Conservation (phyloP, 2,888 invertebrate genomes). For the Bursaphelenchus okinawaensis region DNA sequence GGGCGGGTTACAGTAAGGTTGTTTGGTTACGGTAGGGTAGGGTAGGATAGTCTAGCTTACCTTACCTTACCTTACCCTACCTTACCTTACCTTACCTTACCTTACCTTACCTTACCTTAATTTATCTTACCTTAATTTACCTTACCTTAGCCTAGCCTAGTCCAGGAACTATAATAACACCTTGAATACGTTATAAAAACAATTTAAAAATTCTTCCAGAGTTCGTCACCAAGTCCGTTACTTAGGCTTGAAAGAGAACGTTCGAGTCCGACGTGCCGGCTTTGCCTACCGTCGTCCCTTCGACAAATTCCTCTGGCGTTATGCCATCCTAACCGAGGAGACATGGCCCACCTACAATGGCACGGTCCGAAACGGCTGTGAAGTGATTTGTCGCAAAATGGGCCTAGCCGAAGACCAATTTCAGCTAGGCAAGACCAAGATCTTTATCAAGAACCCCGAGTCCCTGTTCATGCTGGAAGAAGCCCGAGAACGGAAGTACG, state of each 20-base stretch:
- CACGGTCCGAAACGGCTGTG: constrained; percentile 63
- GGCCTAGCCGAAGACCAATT: constrained; percentile 66
- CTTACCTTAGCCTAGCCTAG: too few relatives aligned
- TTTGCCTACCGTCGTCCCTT: constrained; percentile 65
- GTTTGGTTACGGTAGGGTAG: too few relatives aligned
- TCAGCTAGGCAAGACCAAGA: constrained; percentile 67
- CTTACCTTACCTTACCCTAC: too few relatives aligned
- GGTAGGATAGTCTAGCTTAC: too few relatives aligned
- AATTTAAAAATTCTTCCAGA: too few relatives aligned
- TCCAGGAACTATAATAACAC: background rate
- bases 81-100: background rate
- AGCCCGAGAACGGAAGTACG: constrained; percentile 67
- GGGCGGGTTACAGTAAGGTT: too few relatives aligned
- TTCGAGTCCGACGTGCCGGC: constrained; percentile 68
- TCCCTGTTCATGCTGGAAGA: constrained; percentile 69
- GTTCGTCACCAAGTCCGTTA: constrained; percentile 70
- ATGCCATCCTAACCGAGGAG: constrained; percentile 67
- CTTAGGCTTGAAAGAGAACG: constrained; percentile 69
- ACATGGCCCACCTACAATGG: constrained; percentile 65
- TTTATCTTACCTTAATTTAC: too few relatives aligned
- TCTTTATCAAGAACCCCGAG: constrained; percentile 69
- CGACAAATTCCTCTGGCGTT: constrained; percentile 60
- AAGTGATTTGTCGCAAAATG: constrained; percentile 63
- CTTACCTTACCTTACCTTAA: too few relatives aligned
- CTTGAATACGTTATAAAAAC: too few relatives aligned